phyloP scores from a whole-genome alignment of 2,113 vertebrate species.

The Eulemur macaco region DNA sequence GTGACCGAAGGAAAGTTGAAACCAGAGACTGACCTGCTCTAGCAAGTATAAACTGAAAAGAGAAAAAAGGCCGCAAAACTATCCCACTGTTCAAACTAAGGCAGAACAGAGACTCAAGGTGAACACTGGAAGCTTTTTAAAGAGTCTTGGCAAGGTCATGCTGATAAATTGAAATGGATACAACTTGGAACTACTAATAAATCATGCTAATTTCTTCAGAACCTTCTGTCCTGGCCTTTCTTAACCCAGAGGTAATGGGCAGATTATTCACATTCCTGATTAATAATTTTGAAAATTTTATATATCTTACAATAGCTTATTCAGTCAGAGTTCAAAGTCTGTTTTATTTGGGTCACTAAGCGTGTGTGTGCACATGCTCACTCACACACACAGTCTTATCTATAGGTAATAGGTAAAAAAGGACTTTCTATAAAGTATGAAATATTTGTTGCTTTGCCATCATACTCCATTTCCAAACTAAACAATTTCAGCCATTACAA shows the following conservation, averaged over 20 bases:
- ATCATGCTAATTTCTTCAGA: slow-evolving; percentile 74
- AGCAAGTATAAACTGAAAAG: not conserved
- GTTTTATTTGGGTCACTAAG: slow-evolving; percentile 51
- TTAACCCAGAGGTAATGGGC: slow-evolving; percentile 72
- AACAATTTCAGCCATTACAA: not conserved
- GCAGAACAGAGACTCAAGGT: slow-evolving; percentile 56
- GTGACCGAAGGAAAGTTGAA: slow-evolving; percentile 22
- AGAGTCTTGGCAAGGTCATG: slow-evolving; percentile 64
- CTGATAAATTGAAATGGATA: slow-evolving; percentile 77
- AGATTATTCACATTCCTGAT: slow-evolving; percentile 62
- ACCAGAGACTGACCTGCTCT: not conserved
- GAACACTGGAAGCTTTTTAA: slow-evolving; percentile 57
- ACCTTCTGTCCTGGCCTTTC: slow-evolving; percentile 63
- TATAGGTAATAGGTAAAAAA: not conserved
- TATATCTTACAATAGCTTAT: slow-evolving; percentile 52
- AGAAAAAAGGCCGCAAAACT: slow-evolving; percentile 25
- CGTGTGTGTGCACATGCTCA: fast-evolving
- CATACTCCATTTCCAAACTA: not conserved
- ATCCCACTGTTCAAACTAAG: not conserved
- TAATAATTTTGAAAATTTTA: slow-evolving; percentile 67
- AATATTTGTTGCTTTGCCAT: not conserved
- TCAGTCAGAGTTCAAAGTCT: slow-evolving; percentile 57
- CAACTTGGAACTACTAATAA: slow-evolving; percentile 73
- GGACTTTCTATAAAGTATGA: not conserved
- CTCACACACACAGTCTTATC: not conserved